Conservation (phyloP, 37 sponge, comb jelly and placozoan species). For the Lycopodina hypogea region DNA sequence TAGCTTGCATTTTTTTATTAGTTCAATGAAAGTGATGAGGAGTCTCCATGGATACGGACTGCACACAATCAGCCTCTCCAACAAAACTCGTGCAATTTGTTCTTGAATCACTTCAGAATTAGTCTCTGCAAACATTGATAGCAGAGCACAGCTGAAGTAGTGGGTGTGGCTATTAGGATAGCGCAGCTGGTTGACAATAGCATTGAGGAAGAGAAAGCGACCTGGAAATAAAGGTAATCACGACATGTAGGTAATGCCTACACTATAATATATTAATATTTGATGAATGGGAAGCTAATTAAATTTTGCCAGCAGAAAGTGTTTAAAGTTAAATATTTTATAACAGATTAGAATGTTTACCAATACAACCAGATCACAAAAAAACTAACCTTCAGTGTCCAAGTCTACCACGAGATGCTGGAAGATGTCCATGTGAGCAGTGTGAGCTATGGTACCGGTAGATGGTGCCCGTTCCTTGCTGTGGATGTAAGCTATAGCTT, state of each 20-base stretch:
- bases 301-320: no score
- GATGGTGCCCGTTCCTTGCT: conserved; percentile 76
- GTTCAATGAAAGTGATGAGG: conserved; percentile 98
- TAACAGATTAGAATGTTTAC: background rate
- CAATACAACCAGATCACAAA: background rate
- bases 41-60: conserved; percentile 99
- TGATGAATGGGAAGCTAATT: background rate
- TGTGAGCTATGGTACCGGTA: conserved; percentile 82
- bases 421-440: conserved; percentile 97
- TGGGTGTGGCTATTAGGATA: conserved; percentile 99
- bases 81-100: conserved; percentile 95
- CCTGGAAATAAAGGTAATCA: conserved; percentile 61
- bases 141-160: conserved; percentile 97
- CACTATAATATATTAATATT: no score
- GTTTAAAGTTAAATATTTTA: no score
- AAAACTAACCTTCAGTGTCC: conserved; percentile 90
- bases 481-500: conserved; percentile 87
- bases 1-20: conserved; percentile 91
- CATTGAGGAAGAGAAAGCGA: conserved; percentile 97
- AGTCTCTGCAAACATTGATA: conserved; percentile 91
- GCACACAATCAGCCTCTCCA: conserved; percentile 96
- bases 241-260: no score
- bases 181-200: conserved; percentile 96
- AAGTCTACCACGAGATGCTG: conserved; percentile 90
- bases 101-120: conserved; percentile 95